Base-by-base conservation (phyloP, 2,888 invertebrate genomes). In the Platycnemis pennipes region DNA sequence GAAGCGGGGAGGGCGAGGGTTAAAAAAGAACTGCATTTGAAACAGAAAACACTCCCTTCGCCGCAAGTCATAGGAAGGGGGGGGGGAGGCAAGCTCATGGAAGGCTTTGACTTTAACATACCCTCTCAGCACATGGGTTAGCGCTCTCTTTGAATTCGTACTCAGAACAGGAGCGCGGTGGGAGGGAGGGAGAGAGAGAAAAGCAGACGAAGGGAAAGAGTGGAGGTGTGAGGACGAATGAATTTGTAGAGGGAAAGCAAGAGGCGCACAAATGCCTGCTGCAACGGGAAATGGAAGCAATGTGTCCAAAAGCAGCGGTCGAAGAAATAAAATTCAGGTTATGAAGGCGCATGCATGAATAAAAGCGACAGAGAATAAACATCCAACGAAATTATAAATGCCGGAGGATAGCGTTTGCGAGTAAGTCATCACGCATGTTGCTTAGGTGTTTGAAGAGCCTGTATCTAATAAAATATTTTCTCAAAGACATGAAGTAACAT, bases 91-190 rank as follows among this genome's bases (percentile, higher is more conserved):
- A n/a, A n/a, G 37, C 77, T 31, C 8, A 13, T 37, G 37, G 77
- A 77, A 77, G 77, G 77, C 77, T 77, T 77, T 77, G 77, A 77
- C 77, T 77, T 77, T 37, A 77, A 11, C 77, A 77, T 77, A 37
- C 31, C 77, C 77, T 37, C 77, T 77, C 77, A 77, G 77, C n/a
- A 13, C 37, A 77, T 77, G 77, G 77, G 77, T 77, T 77, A 77
- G 77, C 77, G 77, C 77, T 77, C 77, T 77, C 77, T 77, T 77
- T 77, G 77, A 77, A 77, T 77, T 77, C 37, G 2, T 3, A 37
- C 77, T 77, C 77, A 77, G 77, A 77, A 77, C 37, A 37, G 77
- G 77, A 37, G 31, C 77, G 77, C 37, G n/a, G 69, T 69, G 77
- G 37, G 77, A 16, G 77, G 37, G 37, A 37, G 77, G 37, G 7